Conservation (phyloP, 2,888 invertebrate species). For the Spodoptera picta region DNA sequence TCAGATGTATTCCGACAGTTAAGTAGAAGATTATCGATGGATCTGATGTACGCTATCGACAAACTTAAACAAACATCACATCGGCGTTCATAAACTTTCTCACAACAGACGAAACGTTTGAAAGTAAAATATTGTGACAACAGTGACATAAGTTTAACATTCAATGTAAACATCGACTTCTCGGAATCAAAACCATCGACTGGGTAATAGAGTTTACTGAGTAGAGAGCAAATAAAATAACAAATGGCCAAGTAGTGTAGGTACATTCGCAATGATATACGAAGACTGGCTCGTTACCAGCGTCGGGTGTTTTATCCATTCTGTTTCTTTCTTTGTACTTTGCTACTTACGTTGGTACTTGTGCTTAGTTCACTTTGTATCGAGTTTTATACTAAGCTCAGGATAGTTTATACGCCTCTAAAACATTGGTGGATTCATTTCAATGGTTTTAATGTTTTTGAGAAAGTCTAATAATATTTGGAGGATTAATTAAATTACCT, state of each 20-base stretch:
- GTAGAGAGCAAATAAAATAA: slow-evolving; percentile 86
- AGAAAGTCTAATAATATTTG: slow-evolving; percentile 30
- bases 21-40: slow-evolving; percentile 48
- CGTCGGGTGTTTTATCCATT: slow-evolving; percentile 71
- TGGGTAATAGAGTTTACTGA: slow-evolving; percentile 84
- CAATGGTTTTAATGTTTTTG: slow-evolving; percentile 35
- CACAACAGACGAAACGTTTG: slow-evolving; percentile 69
- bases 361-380: slow-evolving; percentile 70
- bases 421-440: slow-evolving; percentile 41
- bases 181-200: slow-evolving; percentile 85
- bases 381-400: slow-evolving; percentile 61
- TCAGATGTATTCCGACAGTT: slow-evolving; percentile 15
- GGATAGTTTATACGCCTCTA: slow-evolving; percentile 34
- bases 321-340: slow-evolving; percentile 74
- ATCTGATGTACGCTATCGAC: slow-evolving; percentile 51
- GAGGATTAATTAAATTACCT: slow-evolving; percentile 47
- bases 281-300: slow-evolving; percentile 66
- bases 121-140: slow-evolving; percentile 82
- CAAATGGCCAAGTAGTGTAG: slow-evolving; percentile 71
- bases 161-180: slow-evolving; percentile 83
- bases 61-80: slow-evolving; percentile 72
- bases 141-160: slow-evolving; percentile 81
- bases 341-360: slow-evolving; percentile 69
- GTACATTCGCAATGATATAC: slow-evolving; percentile 72
- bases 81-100: slow-evolving; percentile 73